Percentiles rank a stretch among this genome's conserved stretches.
Conservation (phyloP, 2,888 invertebrate genomes). For the Aleiodes testaceus region DNA sequence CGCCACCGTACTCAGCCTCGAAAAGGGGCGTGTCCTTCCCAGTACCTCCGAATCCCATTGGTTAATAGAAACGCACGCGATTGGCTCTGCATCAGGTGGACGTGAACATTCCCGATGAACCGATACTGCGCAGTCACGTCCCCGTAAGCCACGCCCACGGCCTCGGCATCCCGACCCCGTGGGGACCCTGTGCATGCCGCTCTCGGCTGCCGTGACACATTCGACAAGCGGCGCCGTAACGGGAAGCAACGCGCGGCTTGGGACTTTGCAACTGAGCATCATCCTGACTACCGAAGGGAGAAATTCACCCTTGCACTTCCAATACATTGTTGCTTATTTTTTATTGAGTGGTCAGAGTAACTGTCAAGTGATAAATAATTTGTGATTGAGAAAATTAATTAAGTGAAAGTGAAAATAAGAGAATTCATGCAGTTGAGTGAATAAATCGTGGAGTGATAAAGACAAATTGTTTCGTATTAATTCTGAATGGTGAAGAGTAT, state of each 20-base stretch:
- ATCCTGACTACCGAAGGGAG: background rate
- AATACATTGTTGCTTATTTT: background rate
- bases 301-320: background rate
- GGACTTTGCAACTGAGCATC: constrained; percentile 60
- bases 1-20: constrained; percentile 65
- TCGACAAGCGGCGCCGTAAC: constrained; percentile 74
- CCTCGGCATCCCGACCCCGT: constrained; percentile 63
- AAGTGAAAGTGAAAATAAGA: background rate
- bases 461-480: no score
- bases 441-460: constrained; percentile 1
- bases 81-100: constrained; percentile 22
- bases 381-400: background rate
- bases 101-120: constrained; percentile 40
- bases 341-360: constrained; percentile 4
- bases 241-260: constrained; percentile 73
- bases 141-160: constrained; percentile 47
- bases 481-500: background rate
- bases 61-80: constrained; percentile 25
- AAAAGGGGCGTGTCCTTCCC: constrained; percentile 50
- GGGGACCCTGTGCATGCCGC: constrained; percentile 69
- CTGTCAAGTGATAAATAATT: constrained; percentile 5
- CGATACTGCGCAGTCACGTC: constrained; percentile 50
- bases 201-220: constrained; percentile 72
- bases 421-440: background rate
- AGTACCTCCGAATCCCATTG: constrained; percentile 44